Evolutionary conservation across 2,113 vertebrate genomes (phyloP).

Genomic region (Rhinogobius similis): DNA sequence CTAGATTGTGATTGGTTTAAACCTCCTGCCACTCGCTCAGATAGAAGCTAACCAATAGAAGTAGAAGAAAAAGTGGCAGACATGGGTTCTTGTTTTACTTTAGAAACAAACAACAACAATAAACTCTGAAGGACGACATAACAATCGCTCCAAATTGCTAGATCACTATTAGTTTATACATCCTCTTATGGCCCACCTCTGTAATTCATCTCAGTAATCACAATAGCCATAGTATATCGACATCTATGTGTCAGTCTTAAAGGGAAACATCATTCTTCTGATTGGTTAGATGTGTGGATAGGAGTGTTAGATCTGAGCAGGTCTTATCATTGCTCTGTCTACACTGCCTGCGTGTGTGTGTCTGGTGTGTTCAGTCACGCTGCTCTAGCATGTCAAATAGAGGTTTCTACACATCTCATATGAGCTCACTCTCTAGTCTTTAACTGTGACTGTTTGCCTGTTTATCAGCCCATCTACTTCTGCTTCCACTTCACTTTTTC

Average conservation of each 20-base stretch:
- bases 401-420: conserved; percentile 12
- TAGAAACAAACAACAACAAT: too few relatives aligned
- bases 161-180: not conserved
- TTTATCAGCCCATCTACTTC: conserved; percentile 37
- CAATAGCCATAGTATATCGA: not conserved
- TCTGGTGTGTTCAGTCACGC: conserved; percentile 12
- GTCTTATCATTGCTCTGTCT: conserved; percentile 13
- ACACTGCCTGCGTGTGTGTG: conserved; percentile 14
- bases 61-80: not conserved
- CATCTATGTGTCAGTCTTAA: not conserved
- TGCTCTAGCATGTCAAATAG: conserved; percentile 7
- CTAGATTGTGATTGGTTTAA: not conserved
- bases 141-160: not conserved
- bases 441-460: conserved; percentile 44
- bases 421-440: conserved; percentile 31
- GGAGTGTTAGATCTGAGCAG: conserved; percentile 14
- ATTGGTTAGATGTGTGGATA: conserved; percentile 24
- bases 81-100: not conserved
- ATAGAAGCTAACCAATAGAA: too few relatives aligned
- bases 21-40: not conserved
- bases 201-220: not conserved
- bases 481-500: not conserved
- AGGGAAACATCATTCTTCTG: not conserved
- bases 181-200: not conserved
- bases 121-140: not conserved